phyloP scores from a whole-genome alignment of 2,888 invertebrate genomes.

The Pyrocoelia pectoralis region DNA sequence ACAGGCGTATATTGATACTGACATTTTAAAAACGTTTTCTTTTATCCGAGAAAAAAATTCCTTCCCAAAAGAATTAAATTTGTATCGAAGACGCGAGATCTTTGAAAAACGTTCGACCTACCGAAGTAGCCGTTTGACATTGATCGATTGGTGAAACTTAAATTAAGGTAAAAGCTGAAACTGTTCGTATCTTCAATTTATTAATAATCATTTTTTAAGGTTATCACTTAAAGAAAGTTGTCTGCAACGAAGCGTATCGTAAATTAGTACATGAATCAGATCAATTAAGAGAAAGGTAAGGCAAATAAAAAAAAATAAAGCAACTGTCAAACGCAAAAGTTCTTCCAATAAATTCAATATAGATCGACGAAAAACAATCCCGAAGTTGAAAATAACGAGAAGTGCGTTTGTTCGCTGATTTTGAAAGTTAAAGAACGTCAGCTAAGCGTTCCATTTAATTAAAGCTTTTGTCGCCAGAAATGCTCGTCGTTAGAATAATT shows the following conservation, averaged over 20 bases:
- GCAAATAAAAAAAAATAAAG: slow-evolving; percentile 28
- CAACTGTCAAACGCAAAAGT: slow-evolving; percentile 29
- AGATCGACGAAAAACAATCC: slow-evolving; percentile 31
- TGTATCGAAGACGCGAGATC: slow-evolving; percentile 20
- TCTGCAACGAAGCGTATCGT: neutral
- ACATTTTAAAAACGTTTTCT: neutral
- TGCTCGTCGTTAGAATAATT: slow-evolving; percentile 28
- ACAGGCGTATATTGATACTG: neutral
- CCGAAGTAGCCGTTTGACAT: slow-evolving; percentile 24
- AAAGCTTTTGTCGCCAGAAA: slow-evolving; percentile 31
- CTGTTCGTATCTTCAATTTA: slow-evolving; percentile 25
- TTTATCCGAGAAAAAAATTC: neutral
- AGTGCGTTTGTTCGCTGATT: slow-evolving; percentile 27
- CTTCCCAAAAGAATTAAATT: slow-evolving; percentile 15
- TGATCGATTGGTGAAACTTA: slow-evolving; percentile 30
- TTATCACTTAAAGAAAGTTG: neutral
- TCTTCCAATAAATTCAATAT: slow-evolving; percentile 31
- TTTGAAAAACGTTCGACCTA: slow-evolving; percentile 15
- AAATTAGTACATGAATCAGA: slow-evolving; percentile 19
- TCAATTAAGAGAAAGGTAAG: slow-evolving; percentile 10
- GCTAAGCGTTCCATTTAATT: slow-evolving; percentile 33
- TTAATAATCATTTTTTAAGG: slow-evolving; percentile 21
- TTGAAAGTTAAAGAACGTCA: slow-evolving; percentile 29
- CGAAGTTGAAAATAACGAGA: slow-evolving; percentile 15
- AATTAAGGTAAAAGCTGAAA: slow-evolving; percentile 31